phyloP scores from a whole-genome alignment of 2,888 invertebrate species.

The Fissipunctia ypsillon region DNA sequence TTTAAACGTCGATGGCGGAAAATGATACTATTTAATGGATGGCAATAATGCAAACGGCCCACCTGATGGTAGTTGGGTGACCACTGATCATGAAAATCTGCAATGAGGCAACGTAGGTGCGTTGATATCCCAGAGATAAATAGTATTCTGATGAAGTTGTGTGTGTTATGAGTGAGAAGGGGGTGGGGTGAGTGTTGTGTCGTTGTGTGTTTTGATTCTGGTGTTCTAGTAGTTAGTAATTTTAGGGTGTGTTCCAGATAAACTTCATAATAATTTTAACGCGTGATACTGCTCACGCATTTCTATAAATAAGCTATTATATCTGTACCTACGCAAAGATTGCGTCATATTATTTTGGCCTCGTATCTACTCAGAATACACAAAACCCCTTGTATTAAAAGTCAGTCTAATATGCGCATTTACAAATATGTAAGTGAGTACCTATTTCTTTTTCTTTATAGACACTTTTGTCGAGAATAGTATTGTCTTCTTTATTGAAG shows the following conservation, averaged over 20 bases:
- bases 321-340: background rate
- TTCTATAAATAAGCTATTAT: background rate
- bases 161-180: no score
- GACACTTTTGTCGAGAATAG: background rate
- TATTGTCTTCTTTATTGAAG: background rate
- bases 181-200: no score
- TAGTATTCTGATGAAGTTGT: background rate
- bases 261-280: background rate
- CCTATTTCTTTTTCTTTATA: constrained; percentile 22
- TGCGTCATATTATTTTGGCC: background rate
- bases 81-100: background rate
- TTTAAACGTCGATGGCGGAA: background rate
- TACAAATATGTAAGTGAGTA: constrained; percentile 15
- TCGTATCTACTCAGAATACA: background rate
- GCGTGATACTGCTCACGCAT: background rate
- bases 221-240: background rate
- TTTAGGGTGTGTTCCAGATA: background rate
- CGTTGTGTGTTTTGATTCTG: background rate
- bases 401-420: background rate
- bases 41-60: background rate
- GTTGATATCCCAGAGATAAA: background rate
- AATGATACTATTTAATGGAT: background rate
- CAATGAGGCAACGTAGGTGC: background rate
- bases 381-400: constrained; percentile 15
- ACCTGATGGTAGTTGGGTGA: background rate